These are phyloP conservation scores for Spheniscus humboldti DNA, from an alignment of 2,797 vertebrate species.

Conservation along the genomic window DNA sequence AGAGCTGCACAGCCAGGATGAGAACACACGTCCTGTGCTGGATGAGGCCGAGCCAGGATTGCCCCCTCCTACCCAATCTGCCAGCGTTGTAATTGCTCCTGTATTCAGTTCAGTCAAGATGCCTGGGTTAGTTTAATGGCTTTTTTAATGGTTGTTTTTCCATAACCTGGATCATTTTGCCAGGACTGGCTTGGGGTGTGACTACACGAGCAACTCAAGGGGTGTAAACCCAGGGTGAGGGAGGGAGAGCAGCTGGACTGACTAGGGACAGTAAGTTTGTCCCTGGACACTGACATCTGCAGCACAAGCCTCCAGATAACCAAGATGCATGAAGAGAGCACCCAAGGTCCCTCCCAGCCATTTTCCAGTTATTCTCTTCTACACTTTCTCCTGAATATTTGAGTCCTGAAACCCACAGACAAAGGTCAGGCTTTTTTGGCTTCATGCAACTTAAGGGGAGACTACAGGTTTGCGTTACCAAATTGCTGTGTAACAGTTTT, in stretches of 20 bases:
- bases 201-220: neutral
- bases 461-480: neutral
- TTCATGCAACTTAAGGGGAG: neutral
- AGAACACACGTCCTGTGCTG: accelerated
- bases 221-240: accelerated
- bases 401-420: neutral
- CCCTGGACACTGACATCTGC: neutral
- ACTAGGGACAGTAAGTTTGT: neutral
- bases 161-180: neutral
- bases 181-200: neutral
- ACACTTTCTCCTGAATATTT: neutral
- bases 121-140: neutral
- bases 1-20: neutral
- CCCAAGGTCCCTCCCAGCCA: neutral
- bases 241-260: neutral
- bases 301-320: neutral
- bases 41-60: neutral
- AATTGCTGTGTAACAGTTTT: neutral
- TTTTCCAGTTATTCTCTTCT: neutral
- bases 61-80: neutral
- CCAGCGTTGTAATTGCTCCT: neutral
- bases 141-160: neutral
- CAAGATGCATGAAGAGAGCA: neutral
- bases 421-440: neutral
- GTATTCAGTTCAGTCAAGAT: neutral